Conservation (phyloP, 1,140 invertebrate species). For the Rhyzopertha dominica region DNA sequence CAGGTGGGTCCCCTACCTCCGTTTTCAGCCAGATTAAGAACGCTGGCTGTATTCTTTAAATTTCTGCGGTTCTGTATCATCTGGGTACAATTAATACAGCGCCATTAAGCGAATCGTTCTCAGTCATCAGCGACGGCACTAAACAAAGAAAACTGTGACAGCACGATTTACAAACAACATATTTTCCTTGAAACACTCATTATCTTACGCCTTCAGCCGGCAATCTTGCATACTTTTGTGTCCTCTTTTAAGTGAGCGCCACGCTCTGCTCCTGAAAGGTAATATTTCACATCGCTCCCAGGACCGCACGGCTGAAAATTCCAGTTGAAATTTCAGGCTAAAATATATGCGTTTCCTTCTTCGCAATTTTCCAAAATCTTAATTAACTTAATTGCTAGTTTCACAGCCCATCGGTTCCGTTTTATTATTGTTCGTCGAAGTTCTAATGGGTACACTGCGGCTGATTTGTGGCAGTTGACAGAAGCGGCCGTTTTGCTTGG, state of each 20-base stretch:
- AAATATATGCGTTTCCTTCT: constrained; percentile 25
- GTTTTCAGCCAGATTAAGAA: too few relatives aligned
- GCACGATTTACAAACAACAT: constrained; percentile 17
- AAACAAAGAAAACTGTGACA: constrained; percentile 15
- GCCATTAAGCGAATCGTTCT: too few relatives aligned
- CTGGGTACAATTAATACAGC: too few relatives aligned
- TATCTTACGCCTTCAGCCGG: constrained; percentile 10
- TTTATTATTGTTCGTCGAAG: too few relatives aligned
- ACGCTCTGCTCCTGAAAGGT: constrained; percentile 17
- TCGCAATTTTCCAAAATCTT: constrained; percentile 24
- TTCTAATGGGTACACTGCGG: too few relatives aligned
- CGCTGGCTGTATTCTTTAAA: too few relatives aligned
- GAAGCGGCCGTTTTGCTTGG: too few relatives aligned
- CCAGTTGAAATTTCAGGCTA: constrained; percentile 22
- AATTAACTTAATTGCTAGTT: constrained; percentile 34
- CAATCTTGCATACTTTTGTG: constrained; percentile 18
- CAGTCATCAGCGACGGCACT: too few relatives aligned
- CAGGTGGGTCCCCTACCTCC: too few relatives aligned
- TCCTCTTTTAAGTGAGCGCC: constrained; percentile 16
- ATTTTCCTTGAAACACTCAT: constrained; percentile 11
- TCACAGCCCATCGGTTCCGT: too few relatives aligned
- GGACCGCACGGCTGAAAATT: constrained; percentile 21
- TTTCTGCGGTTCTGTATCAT: too few relatives aligned
- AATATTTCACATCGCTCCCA: constrained; percentile 32
- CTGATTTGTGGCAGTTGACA: too few relatives aligned